Base-by-base conservation (phyloP, 2,888 invertebrate species). In the Himalopsyche kuldschensis region DNA sequence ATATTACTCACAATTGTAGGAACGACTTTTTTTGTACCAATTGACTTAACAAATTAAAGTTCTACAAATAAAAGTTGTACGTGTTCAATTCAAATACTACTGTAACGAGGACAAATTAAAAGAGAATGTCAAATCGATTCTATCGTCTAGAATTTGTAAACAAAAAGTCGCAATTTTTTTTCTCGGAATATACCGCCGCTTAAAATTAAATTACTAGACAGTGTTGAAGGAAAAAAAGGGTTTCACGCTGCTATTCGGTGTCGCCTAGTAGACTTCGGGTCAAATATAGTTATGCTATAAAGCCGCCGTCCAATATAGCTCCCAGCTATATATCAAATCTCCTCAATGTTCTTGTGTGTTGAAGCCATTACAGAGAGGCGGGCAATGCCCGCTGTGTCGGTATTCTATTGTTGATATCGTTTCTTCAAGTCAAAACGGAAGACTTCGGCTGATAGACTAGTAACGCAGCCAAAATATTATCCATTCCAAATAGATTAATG, bases 321-420 rank as follows among this genome's bases (percentile, higher is more conserved):
- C 81, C 82, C 82, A 85, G 85, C 80, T 30, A 85, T 84, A 47
- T 79, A 85, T 82, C 84, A 81, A 81, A 84, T 80, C 82, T 84
- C 78, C 82, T 81, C 35, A 79, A 77, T 79, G 83, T 32, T 80
- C 81, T 81, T 75, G 80, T 83, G 85, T 84, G 84, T 84, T 85
- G 85, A 81, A 79, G 83, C 83, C 80, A 85, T 85, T 84, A 84
- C 63, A 77, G 83, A 78, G 75, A 78, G 83, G 79, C 79, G 77
- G 81, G 82, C 79, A 83, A 81, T 82, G 78, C 85, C 85, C 80
- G 85, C 84, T 85, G 85, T 79, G 85, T 81, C 82, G 84, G 85
- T 83, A 80, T 46, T 79, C 85, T 83, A 84, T 84, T 85, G 84
- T 83, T 81, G 82, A 79, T 82, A 81, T 75, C 82, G 78, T 82